Evolutionary conservation across 2,113 vertebrate species (phyloP), one percentile per base, ranked within the genome.

Genomic region (Pelecanus crispus): DNA sequence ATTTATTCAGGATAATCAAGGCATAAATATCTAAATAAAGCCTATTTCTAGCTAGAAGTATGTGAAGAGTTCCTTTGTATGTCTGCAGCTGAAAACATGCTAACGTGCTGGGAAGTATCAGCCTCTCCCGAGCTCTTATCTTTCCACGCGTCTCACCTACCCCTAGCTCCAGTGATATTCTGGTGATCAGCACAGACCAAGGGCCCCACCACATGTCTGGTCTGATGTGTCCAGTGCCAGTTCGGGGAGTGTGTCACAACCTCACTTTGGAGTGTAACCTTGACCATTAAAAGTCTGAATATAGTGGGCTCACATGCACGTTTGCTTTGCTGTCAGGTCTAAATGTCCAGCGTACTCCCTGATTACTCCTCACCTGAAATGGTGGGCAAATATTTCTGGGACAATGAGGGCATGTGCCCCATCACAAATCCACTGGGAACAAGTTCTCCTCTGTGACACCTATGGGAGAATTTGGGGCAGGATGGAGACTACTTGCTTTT

Each of bases 241-340:
- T 0, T 17, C 6, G 20, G 22, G 28, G 3, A 66, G 1, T 0
- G 19, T 72, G 58, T 29, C 86, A 81, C 62, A 80, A 66, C 8
- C 55, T 36, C 15, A 1, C 21, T 32, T n/a, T 6, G 63, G 36
- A 49, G 59, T 1, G 56, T 2, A 38, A 63, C 22, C 17, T 10
- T 59, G 47, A 17, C 65, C 45, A 63, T 12, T 18, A 10, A 1
- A 56, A 36, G 36, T 14, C 17, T n/a, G 31, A 49, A 44, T 34
- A 17, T 4, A 0, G 8, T 13, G 21, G 22, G 17, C 14, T 42
- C 1, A 1, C n/a, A 3, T 7, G 8, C 28, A 21, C 0, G 0
- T 36, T 50, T 78, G 36, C 42, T 58, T 71, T 67, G 59, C 42
- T 81, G 12, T 18, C 31, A 17, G 36, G 11, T 80, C 42, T 34